These are phyloP conservation scores for Tetramorium simillimum DNA, from an alignment of 1,140 invertebrate species.

Conservation along the genomic window DNA sequence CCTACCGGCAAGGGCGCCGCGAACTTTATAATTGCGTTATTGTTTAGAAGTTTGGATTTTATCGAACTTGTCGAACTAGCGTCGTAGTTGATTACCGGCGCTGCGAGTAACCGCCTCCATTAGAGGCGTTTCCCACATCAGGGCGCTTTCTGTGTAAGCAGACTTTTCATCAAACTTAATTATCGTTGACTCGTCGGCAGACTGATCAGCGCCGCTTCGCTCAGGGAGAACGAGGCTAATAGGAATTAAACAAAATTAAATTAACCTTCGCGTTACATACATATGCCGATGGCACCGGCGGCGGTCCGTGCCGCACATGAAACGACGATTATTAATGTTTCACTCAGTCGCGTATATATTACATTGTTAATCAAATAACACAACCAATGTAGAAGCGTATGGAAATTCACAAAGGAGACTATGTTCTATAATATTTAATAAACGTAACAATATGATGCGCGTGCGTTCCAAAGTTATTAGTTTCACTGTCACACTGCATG, in stretches of 20 bases:
- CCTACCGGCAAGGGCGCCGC: conserved; percentile 51
- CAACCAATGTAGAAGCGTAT: conserved; percentile 10
- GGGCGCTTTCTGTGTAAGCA: conserved; percentile 62
- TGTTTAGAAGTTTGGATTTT: conserved; percentile 69
- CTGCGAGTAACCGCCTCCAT: conserved; percentile 70
- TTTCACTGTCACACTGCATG: conserved; percentile 36
- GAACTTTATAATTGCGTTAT: conserved; percentile 73
- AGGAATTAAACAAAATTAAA: conserved; percentile 77
- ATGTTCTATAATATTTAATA: conserved; percentile 66
- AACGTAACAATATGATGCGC: conserved; percentile 51
- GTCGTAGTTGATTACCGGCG: conserved; percentile 72
- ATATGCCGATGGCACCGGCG: conserved; percentile 45
- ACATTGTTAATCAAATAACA: conserved; percentile 66
- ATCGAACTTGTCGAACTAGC: conserved; percentile 72
- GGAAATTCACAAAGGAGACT: conserved; percentile 62
- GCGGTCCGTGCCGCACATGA: conserved; percentile 29
- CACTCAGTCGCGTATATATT: conserved; percentile 67
- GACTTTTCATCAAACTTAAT: conserved; percentile 76
- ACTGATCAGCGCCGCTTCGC: conserved; percentile 71
- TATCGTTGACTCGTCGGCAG: conserved; percentile 69
- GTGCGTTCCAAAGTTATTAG: conserved; percentile 54
- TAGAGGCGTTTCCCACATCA: conserved; percentile 61
- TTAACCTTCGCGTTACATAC: conserved; percentile 68
- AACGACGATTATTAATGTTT: conserved; percentile 68
- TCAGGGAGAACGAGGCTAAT: conserved; percentile 68